Percentiles rank a stretch among this genome's conserved stretches.
phyloP scores from a whole-genome alignment of 2,888 invertebrate species.

The Euzophera pinguis region DNA sequence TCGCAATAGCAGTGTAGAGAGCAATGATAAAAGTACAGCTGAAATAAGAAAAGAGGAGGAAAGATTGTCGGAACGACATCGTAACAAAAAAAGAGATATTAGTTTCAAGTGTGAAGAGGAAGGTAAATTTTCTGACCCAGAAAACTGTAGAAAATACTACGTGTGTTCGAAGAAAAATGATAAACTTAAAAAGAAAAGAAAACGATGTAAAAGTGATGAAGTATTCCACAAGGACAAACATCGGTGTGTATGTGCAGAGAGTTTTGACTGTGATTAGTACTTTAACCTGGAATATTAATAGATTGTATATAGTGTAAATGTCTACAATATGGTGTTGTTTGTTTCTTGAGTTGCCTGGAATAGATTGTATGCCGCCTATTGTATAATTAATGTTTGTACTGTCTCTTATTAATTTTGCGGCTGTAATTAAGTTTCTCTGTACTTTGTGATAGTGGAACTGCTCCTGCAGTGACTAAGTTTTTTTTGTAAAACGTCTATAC shows the following conservation, averaged over 20 bases:
- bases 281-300: too few relatives aligned
- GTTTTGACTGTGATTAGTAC: constrained; percentile 34
- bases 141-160: constrained; percentile 59
- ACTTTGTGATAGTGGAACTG: too few relatives aligned
- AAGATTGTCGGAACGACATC: background rate
- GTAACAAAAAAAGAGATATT: constrained; percentile 10
- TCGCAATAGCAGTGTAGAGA: constrained; percentile 3
- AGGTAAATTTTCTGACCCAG: constrained; percentile 55
- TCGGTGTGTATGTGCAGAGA: constrained; percentile 44
- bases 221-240: constrained; percentile 50
- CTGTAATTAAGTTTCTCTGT: too few relatives aligned
- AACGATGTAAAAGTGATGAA: constrained; percentile 55
- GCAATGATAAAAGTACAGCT: constrained; percentile 5
- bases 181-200: constrained; percentile 39
- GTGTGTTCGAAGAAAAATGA: constrained; percentile 40
- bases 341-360: too few relatives aligned
- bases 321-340: too few relatives aligned
- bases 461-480: too few relatives aligned
- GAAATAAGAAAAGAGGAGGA: background rate
- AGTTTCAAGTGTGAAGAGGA: constrained; percentile 46
- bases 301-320: too few relatives aligned
- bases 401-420: too few relatives aligned
- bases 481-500: too few relatives aligned
- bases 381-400: too few relatives aligned
- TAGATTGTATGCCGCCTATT: too few relatives aligned